Conservation (phyloP, 1,140 invertebrate species). For the Caenorhabditis briggsae region DNA sequence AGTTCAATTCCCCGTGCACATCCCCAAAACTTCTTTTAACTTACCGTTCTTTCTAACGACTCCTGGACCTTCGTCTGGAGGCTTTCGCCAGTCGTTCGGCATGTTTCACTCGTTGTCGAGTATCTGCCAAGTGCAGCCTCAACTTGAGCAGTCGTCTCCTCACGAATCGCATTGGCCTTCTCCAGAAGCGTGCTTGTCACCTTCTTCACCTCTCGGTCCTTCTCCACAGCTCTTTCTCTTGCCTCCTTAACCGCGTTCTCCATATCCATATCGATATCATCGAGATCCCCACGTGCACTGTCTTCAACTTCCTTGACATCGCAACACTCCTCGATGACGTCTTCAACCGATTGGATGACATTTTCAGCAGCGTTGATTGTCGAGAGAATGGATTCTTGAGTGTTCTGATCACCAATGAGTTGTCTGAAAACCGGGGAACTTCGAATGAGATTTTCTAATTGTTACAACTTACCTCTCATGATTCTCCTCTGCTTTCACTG, state of each 20-base stretch:
- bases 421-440: not conserved
- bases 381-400: not conserved
- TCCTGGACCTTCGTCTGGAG: not conserved
- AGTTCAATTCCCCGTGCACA: not conserved
- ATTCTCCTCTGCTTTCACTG: constrained; percentile 2
- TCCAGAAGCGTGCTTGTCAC: not conserved
- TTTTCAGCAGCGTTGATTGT: constrained; percentile 1
- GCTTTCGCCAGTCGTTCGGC: not conserved
- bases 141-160: not conserved
- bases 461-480: not conserved
- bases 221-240: not conserved
- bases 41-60: not conserved
- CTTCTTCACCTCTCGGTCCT: not conserved
- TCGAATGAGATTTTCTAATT: not conserved
- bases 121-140: not conserved
- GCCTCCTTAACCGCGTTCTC: not conserved
- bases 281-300: not conserved
- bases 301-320: not conserved
- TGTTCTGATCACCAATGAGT: not conserved
- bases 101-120: not conserved
- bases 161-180: not conserved
- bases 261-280: not conserved
- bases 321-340: not conserved
- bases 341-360: constrained; percentile 1
- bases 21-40: not conserved